Evolutionary conservation across 1,140 invertebrate genomes (phyloP).

Genomic region (Drosophila virilis): DNA sequence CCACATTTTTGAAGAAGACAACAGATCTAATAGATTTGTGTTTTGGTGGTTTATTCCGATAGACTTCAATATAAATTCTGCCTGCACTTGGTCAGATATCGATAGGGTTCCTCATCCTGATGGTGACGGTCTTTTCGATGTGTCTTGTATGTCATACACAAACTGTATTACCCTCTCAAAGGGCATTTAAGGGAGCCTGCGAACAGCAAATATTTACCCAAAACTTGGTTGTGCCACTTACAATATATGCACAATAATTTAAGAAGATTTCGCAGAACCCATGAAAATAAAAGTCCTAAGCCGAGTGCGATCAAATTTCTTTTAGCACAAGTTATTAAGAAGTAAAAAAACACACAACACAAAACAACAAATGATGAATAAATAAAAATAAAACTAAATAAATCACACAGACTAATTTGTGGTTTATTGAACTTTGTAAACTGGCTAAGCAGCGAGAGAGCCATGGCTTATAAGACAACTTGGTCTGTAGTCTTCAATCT

Average conservation of each 20-base stretch:
- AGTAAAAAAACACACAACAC: background rate
- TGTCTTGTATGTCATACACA: background rate
- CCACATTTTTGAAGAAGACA: no score
- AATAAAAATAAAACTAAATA: slow-evolving; percentile 14
- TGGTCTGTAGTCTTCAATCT: background rate
- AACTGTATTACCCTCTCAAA: background rate
- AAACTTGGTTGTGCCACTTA: slow-evolving; percentile 15
- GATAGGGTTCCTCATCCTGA: no score
- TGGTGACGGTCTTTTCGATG: no score
- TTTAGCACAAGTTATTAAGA: slow-evolving; percentile 16
- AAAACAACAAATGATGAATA: background rate
- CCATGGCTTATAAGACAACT: slow-evolving; percentile 8
- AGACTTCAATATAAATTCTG: no score
- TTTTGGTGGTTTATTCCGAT: no score
- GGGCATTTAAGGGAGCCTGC: background rate
- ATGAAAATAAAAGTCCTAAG: slow-evolving; percentile 44
- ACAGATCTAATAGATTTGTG: no score
- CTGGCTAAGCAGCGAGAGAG: slow-evolving; percentile 51
- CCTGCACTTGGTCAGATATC: no score
- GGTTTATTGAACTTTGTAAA: slow-evolving; percentile 63
- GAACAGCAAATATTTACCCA: slow-evolving; percentile 4
- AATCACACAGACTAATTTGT: slow-evolving; percentile 18
- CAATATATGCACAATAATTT: slow-evolving; percentile 9
- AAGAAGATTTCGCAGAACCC: slow-evolving; percentile 25
- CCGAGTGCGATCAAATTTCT: slow-evolving; percentile 22